phyloP scores from a whole-genome alignment of 2,113 vertebrate species.

The human (Homo sapiens) region GRCh38 chr11:83319001-83319500 shows the following conservation, averaged over 20 bases:
- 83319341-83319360: not conserved
- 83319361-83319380: not conserved
- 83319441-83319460: not conserved
- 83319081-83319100: not conserved
- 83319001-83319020: not conserved
- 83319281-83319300: not conserved
- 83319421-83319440: not conserved
- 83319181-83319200: not conserved
- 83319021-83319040: not conserved
- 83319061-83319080: not conserved
- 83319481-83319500: not conserved
- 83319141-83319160: not conserved
- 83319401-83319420: constrained; percentile 12
- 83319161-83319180: not conserved
- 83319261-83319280: not conserved
- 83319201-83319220: not conserved
- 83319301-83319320: not conserved
- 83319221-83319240: not conserved
- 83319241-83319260: not conserved
- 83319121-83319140: not conserved
- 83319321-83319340: not conserved
- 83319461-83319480: not conserved
- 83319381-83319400: not conserved
- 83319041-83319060: not conserved
- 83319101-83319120: not conserved